Base-by-base conservation (phyloP, 1,140 invertebrate genomes). In the Drosophila pruinosa region DNA sequence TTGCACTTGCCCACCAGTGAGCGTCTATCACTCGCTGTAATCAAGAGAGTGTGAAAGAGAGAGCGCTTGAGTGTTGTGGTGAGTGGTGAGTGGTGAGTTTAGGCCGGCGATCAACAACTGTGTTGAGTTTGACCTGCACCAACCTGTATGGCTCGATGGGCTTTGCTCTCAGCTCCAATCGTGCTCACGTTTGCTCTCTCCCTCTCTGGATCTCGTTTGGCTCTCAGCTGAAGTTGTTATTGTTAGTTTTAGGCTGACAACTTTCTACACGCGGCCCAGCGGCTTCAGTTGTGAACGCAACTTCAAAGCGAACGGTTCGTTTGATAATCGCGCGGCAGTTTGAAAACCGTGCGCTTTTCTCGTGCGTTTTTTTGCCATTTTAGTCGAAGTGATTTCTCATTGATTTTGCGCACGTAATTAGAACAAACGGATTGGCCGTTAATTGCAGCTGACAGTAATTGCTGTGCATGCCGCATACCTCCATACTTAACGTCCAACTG, bases 401-500 rank as follows among this genome's bases (percentile, higher is more conserved):
- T 64, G 61, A 73, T 73, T 76, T 68, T 52, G 52, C 68, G 74
- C 89, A 89, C 89, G 89, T 90, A 90, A 89, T 76, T 89, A 89
- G 89, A 83, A 85, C 89, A 83, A 90, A 76, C 89, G 85, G 88
- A 88, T 78, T 78, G 75, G 45, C 75, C 72, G 78, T 75, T 89
- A 89, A 89, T 89, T 89, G 86, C 69, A 38, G 53, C 36, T 64
- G 58, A 85, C 75, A 67, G 72, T 72, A 80, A 85, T 80, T 85
- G 76, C 61, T 57, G 68, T 14, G 53, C 73, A 74, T 63, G 34
- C 76, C 21, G 21, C 41, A 36, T 43, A 45, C 28, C 61, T 52
- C 36, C 36, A 39, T 15, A 36, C 10, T 8, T 34, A 22, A 2
- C 15, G 12, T 22, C 24, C 57, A 24, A 50, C 50, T 64, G 36